Evolutionary conservation across 2,113 vertebrate species (phyloP), one percentile per base, ranked within the genome.

Genomic region (Lepus timidus): DNA sequence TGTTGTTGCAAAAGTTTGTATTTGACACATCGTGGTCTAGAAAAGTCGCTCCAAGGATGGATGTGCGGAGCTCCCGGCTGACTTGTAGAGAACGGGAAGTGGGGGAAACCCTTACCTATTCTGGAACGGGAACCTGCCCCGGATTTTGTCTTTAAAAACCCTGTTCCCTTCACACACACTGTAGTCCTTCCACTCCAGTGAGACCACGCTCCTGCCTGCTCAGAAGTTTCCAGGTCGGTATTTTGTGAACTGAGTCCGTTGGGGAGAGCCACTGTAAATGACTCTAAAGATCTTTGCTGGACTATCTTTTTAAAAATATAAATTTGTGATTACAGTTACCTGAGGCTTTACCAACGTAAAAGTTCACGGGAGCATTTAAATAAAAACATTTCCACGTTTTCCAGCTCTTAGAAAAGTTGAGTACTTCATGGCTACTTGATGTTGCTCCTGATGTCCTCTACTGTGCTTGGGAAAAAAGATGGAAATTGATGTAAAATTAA

Each of bases 401-500:
- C 25, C 16, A 74, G 39, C 23, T 92, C 10, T 82, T 61, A 44
- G 14, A 51, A 91, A 93, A 11, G 22, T 79, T 93, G 71, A 78
- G 14, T 55, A 78, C 8, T 68, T 89, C 3, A 61, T 33, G 85
- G 65, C 23, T 81, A 62, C 23, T 23, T 78, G 73, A 0, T 27
- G 52, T 39, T 78, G 74, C n/a, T 67, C 64, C 55, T 79, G 19
- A 44, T 58, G 39, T 87, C 33, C 33, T 85, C 36, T 70, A 29
- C 29, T 49, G 65, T 78, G 94, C 33, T 84, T 67, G 13, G 12
- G 64, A 3, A 31, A 27, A 19, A 29, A 25, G 39, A 65, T 61
- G 44, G 49, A 90, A 87, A 95, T 67, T 23, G 27, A 89, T 81
- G 25, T 62, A 79, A 86, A 96, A 49, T 87, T 93, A 80, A 27